These are phyloP conservation scores for Squalus acanthias DNA, from an alignment of 2,797 vertebrate genomes.

Conservation along the genomic window DNA sequence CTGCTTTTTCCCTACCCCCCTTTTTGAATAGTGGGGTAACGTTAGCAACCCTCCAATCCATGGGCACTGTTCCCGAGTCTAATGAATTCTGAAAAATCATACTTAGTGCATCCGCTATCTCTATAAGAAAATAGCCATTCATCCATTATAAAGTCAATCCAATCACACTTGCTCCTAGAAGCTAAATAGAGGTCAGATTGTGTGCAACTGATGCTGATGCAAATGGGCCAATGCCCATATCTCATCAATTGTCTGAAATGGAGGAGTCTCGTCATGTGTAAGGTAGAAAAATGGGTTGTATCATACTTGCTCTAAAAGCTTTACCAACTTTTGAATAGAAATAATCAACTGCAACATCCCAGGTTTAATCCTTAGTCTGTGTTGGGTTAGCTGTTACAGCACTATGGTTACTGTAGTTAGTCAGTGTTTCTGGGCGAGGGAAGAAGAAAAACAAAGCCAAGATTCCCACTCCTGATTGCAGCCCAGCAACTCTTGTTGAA, in stretches of 20 bases:
- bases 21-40: too few relatives aligned
- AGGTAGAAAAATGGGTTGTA: neutral
- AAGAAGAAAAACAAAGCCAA: neutral
- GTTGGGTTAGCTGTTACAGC: neutral
- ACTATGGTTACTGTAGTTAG: neutral
- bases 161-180: neutral
- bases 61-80: too few relatives aligned
- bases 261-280: neutral
- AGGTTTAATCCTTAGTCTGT: neutral
- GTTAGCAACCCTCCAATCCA: too few relatives aligned
- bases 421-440: neutral
- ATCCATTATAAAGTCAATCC: neutral
- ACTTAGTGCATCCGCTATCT: too few relatives aligned
- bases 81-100: too few relatives aligned
- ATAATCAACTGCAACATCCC: neutral
- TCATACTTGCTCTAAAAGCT: neutral
- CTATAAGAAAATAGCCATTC: neutral
- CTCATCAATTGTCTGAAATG: neutral
- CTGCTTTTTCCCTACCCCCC: too few relatives aligned
- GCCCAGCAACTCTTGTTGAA: neutral
- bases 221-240: neutral
- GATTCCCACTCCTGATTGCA: neutral
- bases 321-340: neutral
- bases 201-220: neutral
- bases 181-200: neutral